A percentile compares a stretch with the other conserved stretches of the same genome.
phyloP scores from a whole-genome alignment of 2,797 vertebrate genomes.

The Parauchenoglanis punctatus region DNA sequence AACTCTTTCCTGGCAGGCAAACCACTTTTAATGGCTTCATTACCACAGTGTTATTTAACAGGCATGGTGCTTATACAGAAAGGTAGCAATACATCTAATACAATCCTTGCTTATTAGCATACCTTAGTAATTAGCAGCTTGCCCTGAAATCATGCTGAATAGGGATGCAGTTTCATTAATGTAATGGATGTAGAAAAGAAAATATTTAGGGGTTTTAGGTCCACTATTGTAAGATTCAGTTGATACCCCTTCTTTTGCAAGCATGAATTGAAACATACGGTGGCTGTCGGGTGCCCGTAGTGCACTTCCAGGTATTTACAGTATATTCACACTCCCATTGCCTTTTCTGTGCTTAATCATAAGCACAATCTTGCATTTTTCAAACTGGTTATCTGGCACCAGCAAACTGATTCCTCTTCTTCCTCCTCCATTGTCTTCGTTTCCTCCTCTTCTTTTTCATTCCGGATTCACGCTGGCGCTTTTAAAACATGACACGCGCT shows the following conservation, averaged over 20 bases:
- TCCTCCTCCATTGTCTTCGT: no score
- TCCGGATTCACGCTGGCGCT: no score
- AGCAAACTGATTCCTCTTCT: no score
- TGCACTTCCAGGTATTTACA: no score
- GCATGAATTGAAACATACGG: background rate
- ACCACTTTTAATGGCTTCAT: background rate
- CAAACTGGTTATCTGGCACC: no score
- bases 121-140: constrained; percentile 11
- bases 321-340: no score
- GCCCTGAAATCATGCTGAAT: background rate
- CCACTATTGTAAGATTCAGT: background rate
- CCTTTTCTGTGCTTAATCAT: no score
- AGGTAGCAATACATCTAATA: constrained; percentile 4
- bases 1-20: background rate
- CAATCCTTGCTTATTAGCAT: constrained; percentile 16
- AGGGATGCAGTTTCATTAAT: background rate
- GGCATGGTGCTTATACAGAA: constrained; percentile 17
- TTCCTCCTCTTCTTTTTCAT: no score
- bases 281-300: no score
- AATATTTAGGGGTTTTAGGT: background rate
- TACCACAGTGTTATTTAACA: background rate
- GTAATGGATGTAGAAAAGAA: constrained; percentile 34
- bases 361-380: no score
- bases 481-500: no score
- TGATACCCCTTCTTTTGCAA: background rate